Evolutionary conservation across 2,113 vertebrate species (phyloP).

Genomic region (Tringa solitaria): DNA sequence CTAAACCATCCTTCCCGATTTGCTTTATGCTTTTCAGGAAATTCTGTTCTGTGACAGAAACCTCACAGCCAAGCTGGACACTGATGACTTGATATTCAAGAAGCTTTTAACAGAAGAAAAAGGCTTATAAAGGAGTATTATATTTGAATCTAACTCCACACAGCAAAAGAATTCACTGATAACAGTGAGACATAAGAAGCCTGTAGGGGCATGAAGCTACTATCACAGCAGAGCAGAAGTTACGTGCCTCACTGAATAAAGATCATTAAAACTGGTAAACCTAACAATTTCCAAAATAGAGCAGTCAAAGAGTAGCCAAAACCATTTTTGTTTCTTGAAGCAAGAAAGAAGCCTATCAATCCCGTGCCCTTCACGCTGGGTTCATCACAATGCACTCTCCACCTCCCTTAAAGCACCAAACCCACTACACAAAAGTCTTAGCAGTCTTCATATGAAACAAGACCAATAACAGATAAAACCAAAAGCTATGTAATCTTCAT

Average conservation of each 20-base stretch:
- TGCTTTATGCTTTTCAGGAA: not conserved
- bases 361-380: fast-evolving
- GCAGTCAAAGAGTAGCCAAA: not conserved
- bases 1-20: not conserved
- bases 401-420: not conserved
- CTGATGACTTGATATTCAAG: not conserved
- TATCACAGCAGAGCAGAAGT: not conserved
- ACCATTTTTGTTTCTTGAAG: not conserved
- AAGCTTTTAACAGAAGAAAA: not conserved
- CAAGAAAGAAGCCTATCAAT: not conserved
- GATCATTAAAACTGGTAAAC: not conserved
- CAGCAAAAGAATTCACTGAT: not conserved
- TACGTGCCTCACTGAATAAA: not conserved
- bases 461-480: not conserved
- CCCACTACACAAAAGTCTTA: too few relatives aligned
- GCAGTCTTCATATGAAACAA: not conserved
- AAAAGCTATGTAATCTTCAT: not conserved
- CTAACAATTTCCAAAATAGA: not conserved
- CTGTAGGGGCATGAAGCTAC: not conserved
- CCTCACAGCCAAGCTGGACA: not conserved
- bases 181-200: not conserved
- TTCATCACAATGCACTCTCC: not conserved
- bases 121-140: not conserved
- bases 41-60: not conserved
- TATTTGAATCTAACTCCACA: not conserved